phyloP scores from a whole-genome alignment of 2,888 invertebrate species.

The Leptopterna dolabrata region DNA sequence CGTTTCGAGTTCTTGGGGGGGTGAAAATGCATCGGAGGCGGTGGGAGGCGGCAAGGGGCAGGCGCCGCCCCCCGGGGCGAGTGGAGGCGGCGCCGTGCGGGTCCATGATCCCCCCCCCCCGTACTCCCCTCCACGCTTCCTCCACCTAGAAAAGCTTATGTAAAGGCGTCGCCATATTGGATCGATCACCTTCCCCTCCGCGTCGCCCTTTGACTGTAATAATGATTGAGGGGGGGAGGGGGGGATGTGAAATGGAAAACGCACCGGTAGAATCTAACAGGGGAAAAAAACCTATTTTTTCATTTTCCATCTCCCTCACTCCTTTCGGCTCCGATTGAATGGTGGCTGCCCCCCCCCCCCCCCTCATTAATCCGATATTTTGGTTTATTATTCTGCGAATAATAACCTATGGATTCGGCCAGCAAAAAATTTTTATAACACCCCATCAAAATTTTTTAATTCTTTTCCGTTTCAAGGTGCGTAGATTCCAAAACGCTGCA shows the following conservation, averaged over 20 bases:
- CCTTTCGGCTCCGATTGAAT: neutral
- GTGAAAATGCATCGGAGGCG: neutral
- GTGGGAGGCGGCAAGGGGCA: neutral
- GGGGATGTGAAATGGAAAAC: neutral
- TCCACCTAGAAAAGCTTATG: neutral
- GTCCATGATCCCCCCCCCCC: conserved; percentile 31
- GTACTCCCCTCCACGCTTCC: neutral
- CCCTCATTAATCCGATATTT: too few relatives aligned
- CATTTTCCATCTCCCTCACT: neutral
- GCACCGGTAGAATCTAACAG: neutral
- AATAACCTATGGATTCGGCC: too few relatives aligned
- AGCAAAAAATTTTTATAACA: too few relatives aligned
- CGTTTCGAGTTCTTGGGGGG: too few relatives aligned
- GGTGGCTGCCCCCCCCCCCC: neutral
- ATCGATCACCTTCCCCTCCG: conserved; percentile 8
- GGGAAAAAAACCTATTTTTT: neutral
- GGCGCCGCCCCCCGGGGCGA: neutral
- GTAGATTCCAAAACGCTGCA: too few relatives aligned
- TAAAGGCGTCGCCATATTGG: conserved; percentile 46
- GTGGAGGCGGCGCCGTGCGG: conserved; percentile 30
- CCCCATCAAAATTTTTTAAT: too few relatives aligned
- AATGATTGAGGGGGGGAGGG: neutral
- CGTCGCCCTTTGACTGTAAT: neutral
- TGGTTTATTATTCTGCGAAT: too few relatives aligned
- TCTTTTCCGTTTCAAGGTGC: too few relatives aligned